These are phyloP conservation scores for Amphiprion percula DNA, from an alignment of 2,113 vertebrate genomes.

Conservation along the genomic window DNA sequence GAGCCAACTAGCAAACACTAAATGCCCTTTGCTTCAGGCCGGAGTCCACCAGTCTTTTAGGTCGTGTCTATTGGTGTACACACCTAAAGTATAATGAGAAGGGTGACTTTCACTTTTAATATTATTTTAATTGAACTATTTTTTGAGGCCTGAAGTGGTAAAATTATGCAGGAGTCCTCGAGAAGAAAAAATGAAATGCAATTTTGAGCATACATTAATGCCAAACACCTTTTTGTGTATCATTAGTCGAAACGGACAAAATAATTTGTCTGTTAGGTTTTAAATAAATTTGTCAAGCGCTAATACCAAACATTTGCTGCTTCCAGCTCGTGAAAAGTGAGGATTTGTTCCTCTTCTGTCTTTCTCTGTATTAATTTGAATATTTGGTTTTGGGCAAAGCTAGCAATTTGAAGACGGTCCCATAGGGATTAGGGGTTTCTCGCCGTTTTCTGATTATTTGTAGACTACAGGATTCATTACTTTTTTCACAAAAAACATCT, in stretches of 20 bases:
- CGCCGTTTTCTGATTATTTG: neutral
- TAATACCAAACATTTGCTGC: neutral
- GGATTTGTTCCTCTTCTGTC: neutral
- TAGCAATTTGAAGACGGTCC: neutral
- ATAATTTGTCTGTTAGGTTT: neutral
- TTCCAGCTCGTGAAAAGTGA: neutral
- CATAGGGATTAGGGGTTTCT: neutral
- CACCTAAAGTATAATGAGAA: neutral
- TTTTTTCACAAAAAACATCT: neutral
- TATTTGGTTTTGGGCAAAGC: neutral
- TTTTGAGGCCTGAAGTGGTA: too few relatives aligned
- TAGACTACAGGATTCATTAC: neutral
- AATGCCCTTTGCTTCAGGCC: slow-evolving; percentile 21
- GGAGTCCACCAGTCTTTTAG: neutral
- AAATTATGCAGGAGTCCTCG: too few relatives aligned
- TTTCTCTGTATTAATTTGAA: neutral
- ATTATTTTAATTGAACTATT: too few relatives aligned
- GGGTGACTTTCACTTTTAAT: too few relatives aligned
- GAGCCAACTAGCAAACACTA: slow-evolving; percentile 23
- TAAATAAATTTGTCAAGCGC: slow-evolving; percentile 1
- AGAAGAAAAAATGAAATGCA: too few relatives aligned
- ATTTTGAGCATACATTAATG: too few relatives aligned
- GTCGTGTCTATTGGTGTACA: neutral
- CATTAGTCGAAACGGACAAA: too few relatives aligned
- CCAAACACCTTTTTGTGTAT: too few relatives aligned